Evolutionary conservation across 2,888 invertebrate genomes (phyloP), one percentile per base, ranked within the genome.

Genomic region (Amblyjoppa fuscipennis): DNA sequence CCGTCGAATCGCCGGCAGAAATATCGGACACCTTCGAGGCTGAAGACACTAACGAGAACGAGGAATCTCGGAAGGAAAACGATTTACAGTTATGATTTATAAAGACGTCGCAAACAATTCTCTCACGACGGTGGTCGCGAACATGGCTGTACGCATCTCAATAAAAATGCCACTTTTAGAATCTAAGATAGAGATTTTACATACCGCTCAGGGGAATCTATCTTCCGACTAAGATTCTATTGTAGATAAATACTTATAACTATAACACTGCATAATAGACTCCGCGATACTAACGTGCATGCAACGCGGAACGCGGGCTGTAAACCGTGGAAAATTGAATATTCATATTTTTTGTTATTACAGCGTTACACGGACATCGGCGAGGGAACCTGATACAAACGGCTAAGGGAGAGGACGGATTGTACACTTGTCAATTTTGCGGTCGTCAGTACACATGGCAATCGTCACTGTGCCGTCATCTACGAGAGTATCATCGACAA

Each of bases 391-490:
- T 77, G 74, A 81, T 84, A 70, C 81, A 81, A 61, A 86, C 86
- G 25, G 64, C 86, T 25, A 86, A 86, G 34, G 86, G 86, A 4
- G 59, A 81, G 38, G 85, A 86, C 34, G 86, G 86, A 75, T 59
- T 85, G 41, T 86, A 86, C 86, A 86, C 86, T 49, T 90, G 90
- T 85, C 86, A 88, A 77, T 85, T 84, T 53, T 91, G 91, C 81
- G 89, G 90, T 51, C 87, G 88, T 49, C 88, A 87, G 53, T 91
- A 91, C 78, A 87, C 88, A 16, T 87, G 88, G 89, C 87, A 88
- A 75, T 87, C 88, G 78, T 88, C 89, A 9, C 84, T 88, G 3
- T 86, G 86, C 45, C 87, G 89, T 28, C 89, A 89, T 79, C 85
- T 85, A 3, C 82, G 85, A 79, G 85, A 85, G 73, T 68, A 61